Base-by-base conservation (phyloP, 2,888 invertebrate genomes). In the Platycheirus rosarum region DNA sequence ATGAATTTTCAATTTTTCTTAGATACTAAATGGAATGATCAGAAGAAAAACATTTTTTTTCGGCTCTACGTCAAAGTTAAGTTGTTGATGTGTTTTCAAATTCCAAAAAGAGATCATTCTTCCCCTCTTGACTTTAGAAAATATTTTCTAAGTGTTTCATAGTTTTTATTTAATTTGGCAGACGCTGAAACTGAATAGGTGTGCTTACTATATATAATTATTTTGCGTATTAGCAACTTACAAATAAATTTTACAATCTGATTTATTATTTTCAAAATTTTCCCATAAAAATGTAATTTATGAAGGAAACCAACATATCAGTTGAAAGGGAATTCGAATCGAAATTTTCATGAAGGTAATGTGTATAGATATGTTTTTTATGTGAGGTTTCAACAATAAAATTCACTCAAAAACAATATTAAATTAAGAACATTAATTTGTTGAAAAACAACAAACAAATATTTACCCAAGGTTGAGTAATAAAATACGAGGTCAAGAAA, bases 151-250 rank as follows among this genome's bases (percentile, higher is more conserved):
- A 2, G 18, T 44, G 60, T 60, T 60, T 60, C 60, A 60, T 60
- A 60, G 29, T 60, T 60, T 60, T 37, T 60, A 29, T 44, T 60
- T 32, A n/a, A n/a, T 60, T 44, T 60, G 60, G 44, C 42, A n/a
- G n/a, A n/a, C n/a, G n/a, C n/a, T n/a, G n/a, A n/a, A n/a, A n/a
- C n/a, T n/a, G n/a, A n/a, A n/a, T n/a, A n/a, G n/a, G n/a, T n/a
- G n/a, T n/a, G n/a, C n/a, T n/a, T n/a, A 26, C 26, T 26, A 26
- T 4, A 6, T 4, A 26, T 26, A 26, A 26, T 26, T 26, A 26
- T 26, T 26, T 26, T 4, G 26, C 2, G 26, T 26, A n/a, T n/a
- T n/a, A n/a, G n/a, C n/a, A n/a, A n/a, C n/a, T n/a, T n/a, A n/a
- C n/a, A n/a, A n/a, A n/a, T n/a, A n/a, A n/a, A n/a, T n/a, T n/a